These are phyloP conservation scores for Papilio machaon DNA, from an alignment of 1,140 invertebrate species.

Conservation along the genomic window DNA sequence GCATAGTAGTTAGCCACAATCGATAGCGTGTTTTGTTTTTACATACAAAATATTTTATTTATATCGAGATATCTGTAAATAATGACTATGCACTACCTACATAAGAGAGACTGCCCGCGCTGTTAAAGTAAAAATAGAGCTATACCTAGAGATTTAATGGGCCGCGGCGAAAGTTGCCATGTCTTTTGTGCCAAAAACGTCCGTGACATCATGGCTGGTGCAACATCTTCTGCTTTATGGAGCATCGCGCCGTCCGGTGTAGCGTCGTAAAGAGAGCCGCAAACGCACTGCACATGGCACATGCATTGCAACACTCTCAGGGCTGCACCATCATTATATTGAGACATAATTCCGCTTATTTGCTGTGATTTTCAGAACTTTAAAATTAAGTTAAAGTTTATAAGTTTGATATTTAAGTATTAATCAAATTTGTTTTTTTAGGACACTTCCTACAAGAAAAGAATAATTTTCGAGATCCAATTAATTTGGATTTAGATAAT, in stretches of 20 bases:
- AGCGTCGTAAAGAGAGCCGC: constrained; percentile 71
- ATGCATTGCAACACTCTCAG: constrained; percentile 21
- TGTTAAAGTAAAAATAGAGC: constrained; percentile 37
- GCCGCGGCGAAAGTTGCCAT: constrained; percentile 59
- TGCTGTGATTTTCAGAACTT: neutral
- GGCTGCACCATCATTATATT: constrained; percentile 15
- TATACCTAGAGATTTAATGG: constrained; percentile 52
- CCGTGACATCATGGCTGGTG: constrained; percentile 68
- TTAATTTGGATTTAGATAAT: neutral
- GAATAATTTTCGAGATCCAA: neutral
- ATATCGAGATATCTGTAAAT: neutral
- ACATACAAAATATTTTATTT: neutral
- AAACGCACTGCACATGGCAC: constrained; percentile 53
- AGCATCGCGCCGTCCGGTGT: constrained; percentile 69
- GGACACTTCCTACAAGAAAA: neutral
- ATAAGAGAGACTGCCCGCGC: constrained; percentile 1
- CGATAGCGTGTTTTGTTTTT: neutral
- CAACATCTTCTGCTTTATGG: constrained; percentile 71
- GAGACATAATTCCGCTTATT: neutral
- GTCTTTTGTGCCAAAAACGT: constrained; percentile 71
- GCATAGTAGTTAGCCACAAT: neutral
- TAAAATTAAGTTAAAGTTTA: neutral
- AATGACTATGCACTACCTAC: neutral
- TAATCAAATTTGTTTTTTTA: neutral
- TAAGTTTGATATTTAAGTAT: neutral